Percentiles rank a stretch among this genome's conserved stretches.
Conservation (phyloP, 2,888 invertebrate genomes). For the Dascillus cervinus region DNA sequence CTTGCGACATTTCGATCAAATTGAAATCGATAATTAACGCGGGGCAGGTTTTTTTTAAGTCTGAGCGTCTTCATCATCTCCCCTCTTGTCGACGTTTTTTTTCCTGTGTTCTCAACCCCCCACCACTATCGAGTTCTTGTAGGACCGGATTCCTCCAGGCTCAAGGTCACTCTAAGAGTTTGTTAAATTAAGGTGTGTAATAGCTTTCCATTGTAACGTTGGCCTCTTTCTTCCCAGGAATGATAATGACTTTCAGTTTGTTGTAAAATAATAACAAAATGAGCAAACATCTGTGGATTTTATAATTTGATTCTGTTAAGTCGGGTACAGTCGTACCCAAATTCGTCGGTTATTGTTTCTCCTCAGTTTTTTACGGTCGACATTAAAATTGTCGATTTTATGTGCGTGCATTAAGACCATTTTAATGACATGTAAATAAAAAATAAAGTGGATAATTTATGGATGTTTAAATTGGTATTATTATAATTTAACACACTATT, state of each 20-base stretch:
- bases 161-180: constrained; percentile 32
- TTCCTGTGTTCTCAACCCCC: no score
- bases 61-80: no score
- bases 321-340: no score
- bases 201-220: constrained; percentile 21
- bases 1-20: no score
- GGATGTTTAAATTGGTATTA: constrained; percentile 30
- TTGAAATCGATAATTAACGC: no score
- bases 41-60: no score
- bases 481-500: constrained; percentile 34
- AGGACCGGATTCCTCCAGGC: constrained; percentile 38
- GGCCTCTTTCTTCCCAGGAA: constrained; percentile 17
- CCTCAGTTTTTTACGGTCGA: no score
- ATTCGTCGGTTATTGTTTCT: no score
- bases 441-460: constrained; percentile 31
- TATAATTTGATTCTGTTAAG: background rate
- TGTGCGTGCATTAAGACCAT: constrained; percentile 6
- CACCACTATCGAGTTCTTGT: constrained; percentile 27
- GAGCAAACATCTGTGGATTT: constrained; percentile 6
- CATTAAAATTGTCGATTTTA: constrained; percentile 11
- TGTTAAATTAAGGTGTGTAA: constrained; percentile 29
- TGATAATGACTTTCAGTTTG: constrained; percentile 17
- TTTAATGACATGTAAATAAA: constrained; percentile 26
- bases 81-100: no score
- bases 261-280: constrained; percentile 12